Percentiles rank a stretch among this genome's conserved stretches.
phyloP scores from a whole-genome alignment of 1,140 invertebrate species.

The Piezodorus guildinii region DNA sequence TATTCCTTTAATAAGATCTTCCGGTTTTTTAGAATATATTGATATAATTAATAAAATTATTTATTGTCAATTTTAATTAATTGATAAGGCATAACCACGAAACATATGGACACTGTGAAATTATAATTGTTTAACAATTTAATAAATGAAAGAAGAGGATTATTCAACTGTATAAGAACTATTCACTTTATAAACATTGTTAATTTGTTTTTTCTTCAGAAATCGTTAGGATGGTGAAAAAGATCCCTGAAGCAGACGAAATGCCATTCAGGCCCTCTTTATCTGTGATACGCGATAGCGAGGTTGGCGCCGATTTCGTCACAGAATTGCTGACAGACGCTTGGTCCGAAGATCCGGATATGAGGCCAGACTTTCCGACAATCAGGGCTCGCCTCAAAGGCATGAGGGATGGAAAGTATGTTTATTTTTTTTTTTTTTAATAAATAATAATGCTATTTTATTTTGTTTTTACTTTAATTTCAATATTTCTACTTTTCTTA shows the following conservation, averaged over 20 bases:
- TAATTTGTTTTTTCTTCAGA: conserved; percentile 41
- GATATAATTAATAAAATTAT: too few relatives aligned
- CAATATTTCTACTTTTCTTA: conserved; percentile 29
- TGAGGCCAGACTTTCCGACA: conserved; percentile 66
- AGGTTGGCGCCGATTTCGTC: conserved; percentile 55
- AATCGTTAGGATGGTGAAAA: conserved; percentile 68
- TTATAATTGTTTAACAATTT: too few relatives aligned
- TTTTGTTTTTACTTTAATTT: not conserved
- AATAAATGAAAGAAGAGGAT: too few relatives aligned
- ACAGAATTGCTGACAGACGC: conserved; percentile 69
- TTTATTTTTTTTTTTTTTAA: not conserved
- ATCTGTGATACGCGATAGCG: conserved; percentile 48
- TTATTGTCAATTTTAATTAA: too few relatives aligned
- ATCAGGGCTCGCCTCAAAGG: conserved; percentile 69
- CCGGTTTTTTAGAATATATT: too few relatives aligned
- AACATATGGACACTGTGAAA: too few relatives aligned
- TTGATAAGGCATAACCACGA: too few relatives aligned
- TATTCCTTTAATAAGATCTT: not conserved
- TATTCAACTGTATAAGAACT: too few relatives aligned
- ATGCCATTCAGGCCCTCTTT: conserved; percentile 66
- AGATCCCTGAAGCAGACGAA: conserved; percentile 46
- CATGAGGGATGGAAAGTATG: conserved; percentile 73
- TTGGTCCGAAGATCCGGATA: conserved; percentile 72
- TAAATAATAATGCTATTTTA: not conserved
- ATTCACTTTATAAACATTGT: too few relatives aligned